Base-by-base conservation (phyloP, 2,113 vertebrate genomes). In the Chloropsis cyanopogon region DNA sequence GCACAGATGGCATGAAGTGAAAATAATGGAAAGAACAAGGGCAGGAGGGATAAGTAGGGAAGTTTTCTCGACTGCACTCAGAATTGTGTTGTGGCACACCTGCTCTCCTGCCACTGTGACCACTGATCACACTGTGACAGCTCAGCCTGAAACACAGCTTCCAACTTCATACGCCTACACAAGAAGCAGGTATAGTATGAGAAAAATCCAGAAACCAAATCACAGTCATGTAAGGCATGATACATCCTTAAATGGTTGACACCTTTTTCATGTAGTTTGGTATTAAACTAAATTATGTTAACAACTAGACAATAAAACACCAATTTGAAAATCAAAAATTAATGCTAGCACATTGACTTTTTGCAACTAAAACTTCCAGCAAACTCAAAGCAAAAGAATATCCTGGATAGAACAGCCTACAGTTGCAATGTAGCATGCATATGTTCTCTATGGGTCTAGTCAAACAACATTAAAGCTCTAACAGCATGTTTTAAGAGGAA, bases 1-100 rank as follows among this genome's bases (percentile, higher is more conserved):
- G 35, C 52, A 81, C 41, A 93, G 64, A 47, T 2, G 47, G 23
- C 39, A 26, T 12, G 12, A 63, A 61, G 47, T 11, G 12, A 69
- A 84, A 83, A 29, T 2, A 37, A 17, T 2, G 8, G 35, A 63
- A 54, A 65, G 60, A 57, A 57, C 1, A 4, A 73, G 33, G 37
- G 26, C 25, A 86, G 41, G 24, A 83, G 13, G 25, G 29, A 10
- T 35, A 68, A 61, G 11, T 0, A 24, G 13, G 21, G 5, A 88
- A 57, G 46, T 57, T 75, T 33, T 52, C 75, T 87, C 1, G 0
- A 24, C 18, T 8, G 33, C 12, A 4, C 31, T 49, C 75, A 46
- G 22, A 82, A 75, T 9, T 3, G 0, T 6, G 7, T 17, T 21
- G 31, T 0, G 11, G 37, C 19, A 61, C 18, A 28, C 60, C 22